Base-by-base conservation (phyloP, 2,888 invertebrate species). In the Harpagoxenus sublaevis region DNA sequence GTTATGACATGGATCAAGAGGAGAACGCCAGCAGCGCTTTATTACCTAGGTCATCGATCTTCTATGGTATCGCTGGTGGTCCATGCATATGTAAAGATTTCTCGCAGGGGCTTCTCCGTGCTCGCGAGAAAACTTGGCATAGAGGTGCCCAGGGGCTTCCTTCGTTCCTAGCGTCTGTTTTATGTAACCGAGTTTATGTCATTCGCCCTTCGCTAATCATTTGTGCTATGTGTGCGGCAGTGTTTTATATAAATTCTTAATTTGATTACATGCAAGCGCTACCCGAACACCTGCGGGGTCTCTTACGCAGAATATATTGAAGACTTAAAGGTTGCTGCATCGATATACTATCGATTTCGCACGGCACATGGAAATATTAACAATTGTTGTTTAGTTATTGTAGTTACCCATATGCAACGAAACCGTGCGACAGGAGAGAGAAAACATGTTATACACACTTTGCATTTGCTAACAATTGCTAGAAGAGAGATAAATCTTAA, bases 231-330 rank as follows among this genome's bases (percentile, higher is more conserved):
- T 63, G 35, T 28, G n/a, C n/a, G 87, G 87, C 91, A 92, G 87
- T 94, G 93, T 94, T 94, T 94, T 92, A 94, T 93, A 94, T 93
- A 93, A 93, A 94, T 92, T 93, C 87, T 91, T 94, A 95, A 95
- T 93, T 94, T 93, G 94, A 94, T 95, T 94, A 94, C 91, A 92
- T 90, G 89, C 23, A 70, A 53, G 53, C 28, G 39, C 45, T 45
- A 45, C 3, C 2, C 12, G 8, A 78, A 48, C 71, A 79, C 48
- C 57, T 60, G 23, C 23, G 23, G n/a, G 42, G 70, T 48, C 57
- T 60, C 79, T 68, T 15, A 42, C 35, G 35, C 12, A n/a, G n/a
- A 45, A 28, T 55, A 68, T 45, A 68, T 55, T 5, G n/a, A 35
- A 55, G 35, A 18, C 15, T 45, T 77, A 53, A 42, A 53, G 39